A percentile compares a stretch with the other conserved stretches of the same genome.
Evolutionary conservation across 2,113 vertebrate genomes (phyloP).

Genomic region (Atlantisia rogersi): DNA sequence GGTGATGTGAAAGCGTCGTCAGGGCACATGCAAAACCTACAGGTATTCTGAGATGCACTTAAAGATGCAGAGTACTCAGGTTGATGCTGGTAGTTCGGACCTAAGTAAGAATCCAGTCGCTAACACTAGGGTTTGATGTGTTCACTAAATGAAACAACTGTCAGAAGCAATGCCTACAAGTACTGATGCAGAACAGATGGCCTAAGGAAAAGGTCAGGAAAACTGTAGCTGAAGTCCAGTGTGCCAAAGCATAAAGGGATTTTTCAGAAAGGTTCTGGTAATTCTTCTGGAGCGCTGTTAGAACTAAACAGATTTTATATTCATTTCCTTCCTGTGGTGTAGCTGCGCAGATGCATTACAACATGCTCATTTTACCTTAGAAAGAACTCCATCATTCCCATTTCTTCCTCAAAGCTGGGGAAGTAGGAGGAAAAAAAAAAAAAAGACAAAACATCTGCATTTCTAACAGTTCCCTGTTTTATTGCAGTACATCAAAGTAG

Average conservation of each 20-base stretch:
- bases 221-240: neutral
- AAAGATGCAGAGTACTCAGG: neutral
- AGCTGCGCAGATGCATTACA: neutral
- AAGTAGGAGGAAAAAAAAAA: neutral
- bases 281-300: neutral
- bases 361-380: neutral
- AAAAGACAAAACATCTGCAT: conserved; percentile 46
- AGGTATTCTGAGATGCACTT: neutral
- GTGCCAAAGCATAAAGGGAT: neutral
- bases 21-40: neutral
- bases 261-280: neutral
- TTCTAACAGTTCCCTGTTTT: conserved; percentile 94
- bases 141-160: neutral
- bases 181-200: neutral
- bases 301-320: fast-evolving
- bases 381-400: neutral
- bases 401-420: neutral
- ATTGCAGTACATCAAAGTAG: conserved; percentile 97
- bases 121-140: neutral
- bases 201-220: neutral
- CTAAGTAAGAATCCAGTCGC: neutral
- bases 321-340: neutral
- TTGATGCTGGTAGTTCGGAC: neutral
- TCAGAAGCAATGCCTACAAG: neutral
- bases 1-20: neutral